Conservation (phyloP, 2,888 invertebrate genomes). For the Slavum lentiscoides region DNA sequence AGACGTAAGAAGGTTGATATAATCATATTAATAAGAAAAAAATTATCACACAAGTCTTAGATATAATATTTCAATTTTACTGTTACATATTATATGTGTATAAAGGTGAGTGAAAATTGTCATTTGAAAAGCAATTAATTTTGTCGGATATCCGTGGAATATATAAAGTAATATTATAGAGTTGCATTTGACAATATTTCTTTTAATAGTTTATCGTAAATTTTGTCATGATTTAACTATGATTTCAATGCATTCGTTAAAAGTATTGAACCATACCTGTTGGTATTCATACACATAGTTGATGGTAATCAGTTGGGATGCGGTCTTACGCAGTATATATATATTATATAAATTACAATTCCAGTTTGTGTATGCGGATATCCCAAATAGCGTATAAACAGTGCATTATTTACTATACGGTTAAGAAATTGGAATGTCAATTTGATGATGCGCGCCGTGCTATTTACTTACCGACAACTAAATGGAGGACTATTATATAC, state of each 20-base stretch:
- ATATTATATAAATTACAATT: not conserved
- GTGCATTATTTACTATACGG: not conserved
- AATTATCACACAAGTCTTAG: not conserved
- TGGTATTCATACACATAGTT: not conserved
- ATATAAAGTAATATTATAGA: too few relatives aligned
- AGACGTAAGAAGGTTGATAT: too few relatives aligned
- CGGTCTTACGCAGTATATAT: not conserved
- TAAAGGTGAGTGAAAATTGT: too few relatives aligned
- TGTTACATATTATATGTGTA: not conserved
- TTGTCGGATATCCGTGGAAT: too few relatives aligned
- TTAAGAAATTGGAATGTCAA: not conserved
- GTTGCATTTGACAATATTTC: too few relatives aligned
- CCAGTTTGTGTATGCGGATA: not conserved
- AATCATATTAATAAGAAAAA: not conserved
- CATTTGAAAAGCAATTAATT: too few relatives aligned
- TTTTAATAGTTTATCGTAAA: too few relatives aligned
- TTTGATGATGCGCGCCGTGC: not conserved
- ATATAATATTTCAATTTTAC: constrained; percentile 17
- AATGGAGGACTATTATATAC: not conserved
- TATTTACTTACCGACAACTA: not conserved
- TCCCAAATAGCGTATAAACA: not conserved
- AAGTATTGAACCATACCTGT: too few relatives aligned
- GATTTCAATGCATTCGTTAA: too few relatives aligned
- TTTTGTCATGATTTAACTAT: too few relatives aligned
- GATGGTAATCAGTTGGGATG: not conserved